Percentiles rank a stretch among this genome's conserved stretches.
Conservation (phyloP, 1,140 invertebrate genomes). For the Brachionus plicatilis region DNA sequence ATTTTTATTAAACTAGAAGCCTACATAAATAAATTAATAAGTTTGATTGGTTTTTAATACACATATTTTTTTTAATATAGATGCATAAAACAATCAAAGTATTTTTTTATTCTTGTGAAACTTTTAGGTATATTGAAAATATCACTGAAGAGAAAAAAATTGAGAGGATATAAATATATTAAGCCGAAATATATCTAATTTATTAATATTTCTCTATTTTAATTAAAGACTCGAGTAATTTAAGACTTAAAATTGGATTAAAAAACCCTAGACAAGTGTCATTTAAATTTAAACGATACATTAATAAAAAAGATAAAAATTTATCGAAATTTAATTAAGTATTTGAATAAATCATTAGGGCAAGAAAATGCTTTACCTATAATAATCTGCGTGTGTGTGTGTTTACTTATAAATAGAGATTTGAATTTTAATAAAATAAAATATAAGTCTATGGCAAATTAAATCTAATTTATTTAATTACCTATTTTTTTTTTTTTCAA, state of each 20-base stretch:
- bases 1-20: not conserved
- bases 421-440: not conserved
- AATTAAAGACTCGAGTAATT: not conserved
- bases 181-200: not conserved
- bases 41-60: not conserved
- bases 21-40: not conserved
- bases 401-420: not conserved
- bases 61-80: not conserved
- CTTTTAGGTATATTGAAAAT: not conserved
- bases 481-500: not conserved
- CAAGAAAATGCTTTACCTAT: not conserved
- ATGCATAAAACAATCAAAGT: not conserved
- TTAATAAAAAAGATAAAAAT: not conserved
- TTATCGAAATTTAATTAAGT: not conserved
- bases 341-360: not conserved
- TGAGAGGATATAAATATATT: not conserved
- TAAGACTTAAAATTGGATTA: not conserved
- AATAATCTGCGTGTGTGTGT: not conserved
- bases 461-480: not conserved
- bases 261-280: not conserved
- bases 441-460: not conserved
- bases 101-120: not conserved
- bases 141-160: not conserved
- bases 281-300: not conserved
- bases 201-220: not conserved